phyloP scores from a whole-genome alignment of 1,140 invertebrate species.

The Bombus confusus region DNA sequence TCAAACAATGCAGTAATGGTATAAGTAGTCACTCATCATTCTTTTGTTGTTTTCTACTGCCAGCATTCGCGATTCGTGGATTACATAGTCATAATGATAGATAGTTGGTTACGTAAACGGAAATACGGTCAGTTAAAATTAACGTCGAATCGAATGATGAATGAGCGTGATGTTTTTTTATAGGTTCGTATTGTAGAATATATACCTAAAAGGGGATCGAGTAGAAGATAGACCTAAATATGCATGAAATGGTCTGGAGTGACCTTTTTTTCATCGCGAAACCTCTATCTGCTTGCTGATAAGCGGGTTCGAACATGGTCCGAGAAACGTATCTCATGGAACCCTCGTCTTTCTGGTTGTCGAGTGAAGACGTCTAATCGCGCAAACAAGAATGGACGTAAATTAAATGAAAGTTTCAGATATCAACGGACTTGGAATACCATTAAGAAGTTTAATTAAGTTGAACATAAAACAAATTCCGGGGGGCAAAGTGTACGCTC shows the following conservation, averaged over 20 bases:
- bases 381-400: constrained; percentile 13
- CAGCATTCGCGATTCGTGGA: not conserved
- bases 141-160: not conserved
- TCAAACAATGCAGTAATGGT: not conserved
- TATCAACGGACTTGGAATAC: constrained; percentile 16
- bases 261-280: not conserved
- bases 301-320: not conserved
- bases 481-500: not conserved
- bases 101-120: constrained; percentile 17
- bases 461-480: constrained; percentile 22
- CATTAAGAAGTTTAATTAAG: constrained; percentile 46
- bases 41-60: constrained; percentile 3
- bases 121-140: not conserved
- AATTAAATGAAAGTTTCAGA: constrained; percentile 33
- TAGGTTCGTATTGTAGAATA: not conserved
- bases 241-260: too few relatives aligned
- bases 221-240: not conserved
- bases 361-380: constrained; percentile 21
- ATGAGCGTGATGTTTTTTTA: not conserved
- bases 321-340: too few relatives aligned
- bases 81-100: constrained; percentile 9
- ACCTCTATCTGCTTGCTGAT: not conserved
- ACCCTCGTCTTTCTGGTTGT: too few relatives aligned
- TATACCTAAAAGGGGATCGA: not conserved
- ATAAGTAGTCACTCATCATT: not conserved